These are phyloP conservation scores for Etia nguti DNA, from an alignment of 2,113 vertebrate species.

Conservation along the genomic window DNA sequence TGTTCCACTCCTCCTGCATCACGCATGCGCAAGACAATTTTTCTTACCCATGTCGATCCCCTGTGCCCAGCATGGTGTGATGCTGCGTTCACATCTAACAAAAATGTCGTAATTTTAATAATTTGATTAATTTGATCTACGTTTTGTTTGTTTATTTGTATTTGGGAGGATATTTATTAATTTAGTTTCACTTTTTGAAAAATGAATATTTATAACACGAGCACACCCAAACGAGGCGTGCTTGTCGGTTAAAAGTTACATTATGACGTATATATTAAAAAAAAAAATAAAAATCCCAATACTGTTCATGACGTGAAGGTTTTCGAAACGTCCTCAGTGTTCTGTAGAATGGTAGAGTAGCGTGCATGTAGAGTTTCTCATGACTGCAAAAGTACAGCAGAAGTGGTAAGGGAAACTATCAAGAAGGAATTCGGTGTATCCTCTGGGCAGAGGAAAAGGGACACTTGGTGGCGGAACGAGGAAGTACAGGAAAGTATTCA, in stretches of 20 bases:
- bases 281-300: background rate
- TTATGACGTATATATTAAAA: background rate
- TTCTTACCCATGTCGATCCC: background rate
- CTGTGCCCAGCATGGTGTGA: background rate
- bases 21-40: slow-evolving; percentile 52
- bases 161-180: background rate
- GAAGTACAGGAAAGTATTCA: background rate
- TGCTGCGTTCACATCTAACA: background rate
- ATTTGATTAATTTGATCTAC: background rate
- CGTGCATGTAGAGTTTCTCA: background rate
- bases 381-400: background rate
- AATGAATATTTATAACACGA: background rate
- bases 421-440: background rate
- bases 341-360: too few species aligned
- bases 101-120: background rate
- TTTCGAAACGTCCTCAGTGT: background rate
- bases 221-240: background rate
- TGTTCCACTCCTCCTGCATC: background rate
- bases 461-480: background rate
- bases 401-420: background rate
- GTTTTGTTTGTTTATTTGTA: background rate
- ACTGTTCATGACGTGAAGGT: background rate
- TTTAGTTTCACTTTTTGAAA: background rate
- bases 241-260: background rate
- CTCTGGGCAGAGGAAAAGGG: background rate